These are phyloP conservation scores for Apotomis turbidana DNA, from an alignment of 2,888 invertebrate species.

Conservation along the genomic window DNA sequence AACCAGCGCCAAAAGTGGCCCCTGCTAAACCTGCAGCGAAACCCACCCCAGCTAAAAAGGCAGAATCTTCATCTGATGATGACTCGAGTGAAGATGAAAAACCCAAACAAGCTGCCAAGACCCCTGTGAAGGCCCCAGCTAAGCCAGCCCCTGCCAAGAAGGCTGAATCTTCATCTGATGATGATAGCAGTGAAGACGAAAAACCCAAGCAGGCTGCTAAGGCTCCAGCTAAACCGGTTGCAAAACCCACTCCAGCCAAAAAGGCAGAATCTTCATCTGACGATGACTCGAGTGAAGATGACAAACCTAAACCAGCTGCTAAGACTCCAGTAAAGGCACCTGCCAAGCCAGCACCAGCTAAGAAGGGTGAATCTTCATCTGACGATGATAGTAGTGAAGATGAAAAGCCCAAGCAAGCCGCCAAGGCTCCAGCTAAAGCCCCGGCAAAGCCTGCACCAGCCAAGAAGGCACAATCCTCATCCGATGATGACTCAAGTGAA, in stretches of 20 bases:
- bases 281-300: conserved; percentile 56
- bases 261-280: conserved; percentile 51
- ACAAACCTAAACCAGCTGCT: conserved; percentile 43
- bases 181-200: conserved; percentile 53
- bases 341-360: conserved; percentile 46
- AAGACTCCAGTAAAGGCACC: conserved; percentile 43
- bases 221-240: conserved; percentile 31
- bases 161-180: conserved; percentile 52
- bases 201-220: conserved; percentile 30
- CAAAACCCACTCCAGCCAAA: conserved; percentile 40
- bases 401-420: conserved; percentile 56
- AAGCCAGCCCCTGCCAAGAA: conserved; percentile 42
- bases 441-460: conserved; percentile 50
- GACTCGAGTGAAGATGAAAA: conserved; percentile 53
- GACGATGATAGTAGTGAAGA: conserved; percentile 69
- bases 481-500: conserved; percentile 55
- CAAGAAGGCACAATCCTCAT: conserved; percentile 56
- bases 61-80: conserved; percentile 61
- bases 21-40: conserved; percentile 51
- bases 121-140: conserved; percentile 22
- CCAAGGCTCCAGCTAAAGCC: conserved; percentile 49
- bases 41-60: conserved; percentile 49
- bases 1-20: conserved; percentile 42
- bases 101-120: conserved; percentile 19
- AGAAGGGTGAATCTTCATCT: conserved; percentile 59